Conservation (phyloP, 2,888 invertebrate species). For the Cheilosia grossa region DNA sequence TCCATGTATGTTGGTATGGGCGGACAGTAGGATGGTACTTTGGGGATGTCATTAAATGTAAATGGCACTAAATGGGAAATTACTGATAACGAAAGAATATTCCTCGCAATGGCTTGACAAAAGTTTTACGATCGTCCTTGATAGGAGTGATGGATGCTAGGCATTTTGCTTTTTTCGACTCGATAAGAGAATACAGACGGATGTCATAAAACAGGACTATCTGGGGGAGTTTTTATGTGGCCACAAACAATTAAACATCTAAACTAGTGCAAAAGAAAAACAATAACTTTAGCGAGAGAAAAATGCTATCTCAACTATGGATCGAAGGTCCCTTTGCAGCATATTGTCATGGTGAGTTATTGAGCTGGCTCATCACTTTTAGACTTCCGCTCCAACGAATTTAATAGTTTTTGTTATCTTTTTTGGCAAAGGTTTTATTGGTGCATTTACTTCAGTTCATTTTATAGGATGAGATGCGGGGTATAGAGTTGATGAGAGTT, state of each 20-base stretch:
- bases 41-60: constrained; percentile 62
- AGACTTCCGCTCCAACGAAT: constrained; percentile 38
- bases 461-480: neutral
- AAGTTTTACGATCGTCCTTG: constrained; percentile 66
- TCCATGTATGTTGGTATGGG: neutral
- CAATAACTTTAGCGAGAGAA: constrained; percentile 30
- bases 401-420: constrained; percentile 12
- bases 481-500: neutral
- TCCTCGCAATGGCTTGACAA: constrained; percentile 56
- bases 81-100: constrained; percentile 62
- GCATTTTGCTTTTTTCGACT: constrained; percentile 19
- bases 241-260: constrained; percentile 56
- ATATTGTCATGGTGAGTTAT: constrained; percentile 38
- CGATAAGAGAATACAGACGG: constrained; percentile 34
- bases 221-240: constrained; percentile 43
- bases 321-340: constrained; percentile 1
- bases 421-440: constrained; percentile 1
- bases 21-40: constrained; percentile 10
- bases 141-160: constrained; percentile 63
- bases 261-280: constrained; percentile 42
- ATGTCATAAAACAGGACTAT: constrained; percentile 38
- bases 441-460: neutral
- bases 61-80: constrained; percentile 65
- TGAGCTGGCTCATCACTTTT: constrained; percentile 35
- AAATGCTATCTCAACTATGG: constrained; percentile 26